Evolutionary conservation across 1,140 invertebrate genomes (phyloP).

Genomic region (Drosophila navojoa): DNA sequence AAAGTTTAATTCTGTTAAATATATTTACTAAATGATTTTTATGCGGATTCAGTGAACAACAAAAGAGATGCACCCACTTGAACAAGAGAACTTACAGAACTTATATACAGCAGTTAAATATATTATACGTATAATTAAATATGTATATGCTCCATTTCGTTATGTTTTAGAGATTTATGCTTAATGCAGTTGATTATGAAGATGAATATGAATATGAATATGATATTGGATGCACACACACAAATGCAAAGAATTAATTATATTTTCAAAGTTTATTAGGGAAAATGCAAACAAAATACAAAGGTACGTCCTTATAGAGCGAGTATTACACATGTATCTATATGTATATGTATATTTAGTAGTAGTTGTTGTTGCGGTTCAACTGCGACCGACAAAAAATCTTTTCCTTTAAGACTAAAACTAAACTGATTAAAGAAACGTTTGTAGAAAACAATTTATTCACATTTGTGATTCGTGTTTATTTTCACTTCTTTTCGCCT

Average conservation of each 20-base stretch:
- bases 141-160: conserved; percentile 16
- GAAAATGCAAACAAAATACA: conserved; percentile 47
- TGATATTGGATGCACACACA: neutral
- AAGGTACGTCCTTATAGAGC: conserved; percentile 47
- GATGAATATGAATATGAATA: neutral
- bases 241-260: conserved; percentile 23
- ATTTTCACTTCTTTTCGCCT: neutral
- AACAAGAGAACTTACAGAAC: neutral
- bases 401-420: conserved; percentile 48
- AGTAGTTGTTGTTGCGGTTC: conserved; percentile 36
- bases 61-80: neutral
- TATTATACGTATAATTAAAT: conserved; percentile 12
- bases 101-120: conserved; percentile 7
- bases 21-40: conserved; percentile 1
- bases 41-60: no score
- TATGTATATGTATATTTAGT: conserved; percentile 42
- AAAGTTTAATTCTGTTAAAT: neutral
- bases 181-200: conserved; percentile 17
- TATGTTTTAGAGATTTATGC: conserved; percentile 43
- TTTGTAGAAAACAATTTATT: conserved; percentile 32
- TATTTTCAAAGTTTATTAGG: conserved; percentile 67
- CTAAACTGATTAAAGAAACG: conserved; percentile 52
- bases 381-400: conserved; percentile 23
- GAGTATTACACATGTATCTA: conserved; percentile 35
- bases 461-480: conserved; percentile 21